Evolutionary conservation across 1,140 invertebrate species (phyloP), one percentile per base, ranked within the genome.

Genomic region (Microplitis mediator): DNA sequence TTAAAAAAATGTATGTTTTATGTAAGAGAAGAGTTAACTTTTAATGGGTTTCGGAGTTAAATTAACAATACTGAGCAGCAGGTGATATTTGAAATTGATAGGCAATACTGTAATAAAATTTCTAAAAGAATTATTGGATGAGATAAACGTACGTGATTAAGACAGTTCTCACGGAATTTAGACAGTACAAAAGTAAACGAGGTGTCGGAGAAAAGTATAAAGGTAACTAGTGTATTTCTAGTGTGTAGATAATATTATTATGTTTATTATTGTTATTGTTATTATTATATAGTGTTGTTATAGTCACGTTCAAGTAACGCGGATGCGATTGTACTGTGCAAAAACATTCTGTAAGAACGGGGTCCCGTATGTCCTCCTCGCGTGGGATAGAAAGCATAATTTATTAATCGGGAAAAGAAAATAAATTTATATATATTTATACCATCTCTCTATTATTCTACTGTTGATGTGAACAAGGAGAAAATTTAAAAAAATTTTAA

Each of bases 321-420:
- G 71, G 71, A 72, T 72, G 71, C 71, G 51, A 72, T 66, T 45
- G 36, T 65, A 34, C 52, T 11, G 50, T 45, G 39, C 11, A 45
- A 45, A 11, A 45, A 45, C 39, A 45, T 45, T 9, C 39, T 45
- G 6, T 1, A 45, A 67, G 65, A 72, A 67, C 63, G 51, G 34
- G 64, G 63, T 67, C 64, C 71, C 39, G 50, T 67, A 65, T 72
- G 71, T 72, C 71, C 62, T 71, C 56, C 67, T 71, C 56, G 66
- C 60, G 74, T 72, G 71, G 64, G 71, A 72, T 75, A 75, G 74
- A 75, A 72, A 72, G 70, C 66, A 72, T 75, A 69, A 75, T 75
- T 75, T 75, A 75, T 75, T 69, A 65, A 64, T 72, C 70, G 62
- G 63, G 67, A 69, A 35, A 68, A 73, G 52, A 68, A 68, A 56